Evolutionary conservation across 1,140 invertebrate genomes (phyloP), one percentile per base, ranked within the genome.

Genomic region (Atta colombica): DNA sequence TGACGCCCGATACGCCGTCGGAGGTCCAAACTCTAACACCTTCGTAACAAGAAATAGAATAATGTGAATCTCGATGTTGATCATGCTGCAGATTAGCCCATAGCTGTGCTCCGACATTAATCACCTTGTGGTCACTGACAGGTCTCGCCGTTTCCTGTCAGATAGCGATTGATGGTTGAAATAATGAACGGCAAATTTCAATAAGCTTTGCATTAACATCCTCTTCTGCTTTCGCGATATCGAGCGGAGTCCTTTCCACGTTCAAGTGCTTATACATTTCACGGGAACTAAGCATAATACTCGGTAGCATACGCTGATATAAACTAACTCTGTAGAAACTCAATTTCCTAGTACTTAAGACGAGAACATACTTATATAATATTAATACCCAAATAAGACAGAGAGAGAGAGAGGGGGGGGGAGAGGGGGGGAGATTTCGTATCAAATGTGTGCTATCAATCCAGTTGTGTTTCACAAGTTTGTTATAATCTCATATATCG

Each of bases 1-100:
- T 75, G 80, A 84, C 80, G 80, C 55, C 58, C 21, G 25, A 45
- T 55, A 55, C 80, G 28, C 80, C 55, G 80, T 84, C 80, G 80
- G 80, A 84, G 80, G 80, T 84, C 80, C 80, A 39, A 63, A 58
- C 63, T 81, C 77, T 60, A 66, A 85, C 82, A 85, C 75, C 82
- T 85, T 55, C 61, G 75, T 25, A 66, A 85, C 82, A 85, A 85
- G 82, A 85, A 85, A 85, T 66, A 68, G 74, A 85, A 85, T 78
- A 85, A 85, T 39, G 82, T 51, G 51, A 78, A 85, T 14, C 74
- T 14, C 74, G 68, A 78, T 85, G 72, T 85, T 78, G 82, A 85
- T 85, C 72, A 39, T 39, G 51, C 28, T 12, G 61, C 21, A 68
- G 82, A 85, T 85, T 85, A 85, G 74, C 25, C 35, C 63, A 25